These are phyloP conservation scores for Beris chalybata DNA, from an alignment of 2,888 invertebrate genomes.

Conservation along the genomic window DNA sequence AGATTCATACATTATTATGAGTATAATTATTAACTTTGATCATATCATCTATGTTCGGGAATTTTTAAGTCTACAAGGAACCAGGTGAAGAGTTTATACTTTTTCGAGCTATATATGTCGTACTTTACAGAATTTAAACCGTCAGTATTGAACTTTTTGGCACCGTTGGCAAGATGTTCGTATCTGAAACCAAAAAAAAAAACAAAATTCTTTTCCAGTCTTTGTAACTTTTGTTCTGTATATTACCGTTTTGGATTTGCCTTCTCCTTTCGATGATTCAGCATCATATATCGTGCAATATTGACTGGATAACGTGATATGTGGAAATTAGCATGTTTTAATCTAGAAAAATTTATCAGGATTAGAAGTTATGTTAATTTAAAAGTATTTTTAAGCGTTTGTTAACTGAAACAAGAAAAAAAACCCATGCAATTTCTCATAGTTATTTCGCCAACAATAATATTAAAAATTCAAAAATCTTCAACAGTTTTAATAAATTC, in stretches of 20 bases:
- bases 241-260: conserved; percentile 85
- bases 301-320: conserved; percentile 91
- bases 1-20: conserved; percentile 16
- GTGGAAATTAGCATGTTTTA: conserved; percentile 76
- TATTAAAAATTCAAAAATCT: too few species aligned
- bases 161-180: conserved; percentile 81
- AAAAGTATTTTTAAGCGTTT: too few species aligned
- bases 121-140: conserved; percentile 86
- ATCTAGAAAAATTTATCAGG: conserved; percentile 52
- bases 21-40: conserved; percentile 1
- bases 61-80: conserved; percentile 72
- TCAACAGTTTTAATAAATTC: too few species aligned
- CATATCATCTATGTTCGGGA: conserved; percentile 48
- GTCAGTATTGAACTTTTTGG: conserved; percentile 79
- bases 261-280: conserved; percentile 85
- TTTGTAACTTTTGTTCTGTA: neutral
- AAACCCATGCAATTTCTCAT: too few species aligned
- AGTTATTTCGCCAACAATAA: too few species aligned
- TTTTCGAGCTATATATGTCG: conserved; percentile 67
- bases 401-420: too few species aligned
- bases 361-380: neutral
- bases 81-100: conserved; percentile 80
- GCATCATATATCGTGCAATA: conserved; percentile 94
- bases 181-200: conserved; percentile 63
- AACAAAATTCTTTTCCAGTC: neutral